Evolutionary conservation across 2,888 invertebrate genomes (phyloP), one percentile per base, ranked within the genome.

Genomic region (Chalcis sispes): DNA sequence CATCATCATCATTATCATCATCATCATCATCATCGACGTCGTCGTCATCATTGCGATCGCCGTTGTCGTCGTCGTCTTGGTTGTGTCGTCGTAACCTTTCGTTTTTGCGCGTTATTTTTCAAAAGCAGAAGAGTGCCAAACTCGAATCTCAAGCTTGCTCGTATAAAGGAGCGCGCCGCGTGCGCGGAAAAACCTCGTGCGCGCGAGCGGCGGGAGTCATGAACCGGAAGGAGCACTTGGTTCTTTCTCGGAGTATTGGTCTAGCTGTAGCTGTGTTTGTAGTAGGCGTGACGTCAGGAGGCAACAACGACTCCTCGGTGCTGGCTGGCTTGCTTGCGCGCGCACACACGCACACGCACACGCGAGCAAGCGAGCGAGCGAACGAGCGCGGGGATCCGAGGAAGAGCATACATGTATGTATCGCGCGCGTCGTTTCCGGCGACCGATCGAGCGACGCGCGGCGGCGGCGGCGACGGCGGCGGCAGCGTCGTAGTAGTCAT

Each of bases 351-450:
- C 42, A 52, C 56, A 70, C 70, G 32, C 64, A 46, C 62, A 32
- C 54, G 8, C 10, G 27, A 1, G 23, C 46, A 36, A 1, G n/a
- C 13, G n/a, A n/a, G n/a, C n/a, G n/a, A n/a, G n/a, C n/a, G n/a
- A n/a, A n/a, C n/a, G n/a, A n/a, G n/a, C n/a, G n/a, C n/a, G n/a
- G n/a, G n/a, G n/a, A n/a, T n/a, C n/a, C n/a, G 46, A n/a, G n/a
- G 3, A 5, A 61, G 1, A 40, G 10, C 8, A 61, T 61, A 27
- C 61, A 36, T 36, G 20, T 15, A 50, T 59, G 36, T 79, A 69
- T 50, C 76, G 76, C 77, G 79, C 81, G 82, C 81, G 80, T 80
- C 83, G 82, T 81, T 84, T 84, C 82, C 82, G 82, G 83, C 82
- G 80, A 80, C 78, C 78, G 80, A 80, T 81, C 79, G 80, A 81